These are phyloP conservation scores for Anhinga anhinga DNA, from an alignment of 2,113 vertebrate genomes.

Conservation along the genomic window DNA sequence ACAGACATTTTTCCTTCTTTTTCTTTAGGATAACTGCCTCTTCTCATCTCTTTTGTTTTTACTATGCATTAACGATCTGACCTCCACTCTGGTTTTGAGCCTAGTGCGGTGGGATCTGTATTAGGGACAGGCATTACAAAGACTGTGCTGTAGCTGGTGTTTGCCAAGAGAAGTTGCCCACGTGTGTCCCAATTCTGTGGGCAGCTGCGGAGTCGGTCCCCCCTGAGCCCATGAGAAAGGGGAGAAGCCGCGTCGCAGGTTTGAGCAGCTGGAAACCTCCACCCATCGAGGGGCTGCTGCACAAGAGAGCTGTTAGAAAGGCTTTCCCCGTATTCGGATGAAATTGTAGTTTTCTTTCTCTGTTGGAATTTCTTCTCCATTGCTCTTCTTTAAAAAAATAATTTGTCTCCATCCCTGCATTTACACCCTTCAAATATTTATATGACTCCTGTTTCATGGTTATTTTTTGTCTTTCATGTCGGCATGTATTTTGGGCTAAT, in stretches of 20 bases:
- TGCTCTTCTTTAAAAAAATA: background rate
- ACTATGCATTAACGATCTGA: background rate
- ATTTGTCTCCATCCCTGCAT: background rate
- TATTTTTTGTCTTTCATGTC: background rate
- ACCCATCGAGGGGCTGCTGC: background rate
- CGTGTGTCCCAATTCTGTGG: accelerated
- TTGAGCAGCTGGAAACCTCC: background rate
- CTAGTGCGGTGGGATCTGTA: background rate
- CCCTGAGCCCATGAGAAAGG: background rate
- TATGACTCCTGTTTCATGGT: background rate
- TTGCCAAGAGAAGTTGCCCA: background rate
- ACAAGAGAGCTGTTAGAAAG: background rate
- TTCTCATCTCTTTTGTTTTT: background rate
- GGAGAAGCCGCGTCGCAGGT: background rate
- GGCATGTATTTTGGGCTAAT: background rate
- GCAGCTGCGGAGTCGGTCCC: background rate
- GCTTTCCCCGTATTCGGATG: background rate
- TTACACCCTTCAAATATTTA: background rate
- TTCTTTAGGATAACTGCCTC: background rate
- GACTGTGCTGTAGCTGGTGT: background rate
- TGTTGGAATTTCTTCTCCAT: background rate
- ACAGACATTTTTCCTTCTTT: background rate
- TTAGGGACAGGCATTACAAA: background rate
- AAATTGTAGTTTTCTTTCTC: background rate
- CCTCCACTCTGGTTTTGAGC: background rate